Evolutionary conservation across 2,113 vertebrate species (phyloP), one percentile per base, ranked within the genome.

Genomic region (Meriones unguiculatus): DNA sequence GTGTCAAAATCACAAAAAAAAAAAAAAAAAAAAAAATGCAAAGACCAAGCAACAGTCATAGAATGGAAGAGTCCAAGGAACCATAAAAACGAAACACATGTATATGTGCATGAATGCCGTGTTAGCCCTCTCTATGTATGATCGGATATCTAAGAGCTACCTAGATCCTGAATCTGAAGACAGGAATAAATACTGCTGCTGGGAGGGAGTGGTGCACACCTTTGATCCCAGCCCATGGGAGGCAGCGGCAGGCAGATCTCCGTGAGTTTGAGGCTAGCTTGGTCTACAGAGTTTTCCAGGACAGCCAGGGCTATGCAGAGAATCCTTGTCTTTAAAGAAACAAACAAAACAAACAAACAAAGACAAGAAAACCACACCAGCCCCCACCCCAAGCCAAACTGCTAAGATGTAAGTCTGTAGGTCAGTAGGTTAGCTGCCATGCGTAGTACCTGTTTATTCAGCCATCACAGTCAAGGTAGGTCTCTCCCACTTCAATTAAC

Each of bases 1-100:
- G 14, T 86, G 75, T 89, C 91, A 92, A 89, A 24, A 30, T 52
- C 82, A 95, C 52, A 73, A n/a, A 88, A 80, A 54, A 72, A 46
- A 3, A 46, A 46, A 46, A 46, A 3, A 46, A 46, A n/a, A n/a
- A n/a, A n/a, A n/a, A 46, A 46, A 46, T 46, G 18, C 38, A 91
- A 76, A 82, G 28, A 87, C 41, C 52, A 32, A 75, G 25, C 76
- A 76, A 30, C 84, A 50, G 7, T 76, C 28, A 25, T 10, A 17
- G 22, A 75, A 0, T 52, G 30, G 25, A 89, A 28, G 41, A 91
- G 18, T 20, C 28, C 41, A 85, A 93, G 41, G 38, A 92, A 10
- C 89, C 25, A 89, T 11, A 67, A 82, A 50, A 64, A 59, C 18
- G 78, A 76, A 82, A 82, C 32, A 25, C 3, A 59, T 3, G 20